Percentiles rank a stretch among this genome's conserved stretches.
These are phyloP conservation scores for Microtus montanus DNA, from an alignment of 2,113 vertebrate genomes.

Conservation along the genomic window DNA sequence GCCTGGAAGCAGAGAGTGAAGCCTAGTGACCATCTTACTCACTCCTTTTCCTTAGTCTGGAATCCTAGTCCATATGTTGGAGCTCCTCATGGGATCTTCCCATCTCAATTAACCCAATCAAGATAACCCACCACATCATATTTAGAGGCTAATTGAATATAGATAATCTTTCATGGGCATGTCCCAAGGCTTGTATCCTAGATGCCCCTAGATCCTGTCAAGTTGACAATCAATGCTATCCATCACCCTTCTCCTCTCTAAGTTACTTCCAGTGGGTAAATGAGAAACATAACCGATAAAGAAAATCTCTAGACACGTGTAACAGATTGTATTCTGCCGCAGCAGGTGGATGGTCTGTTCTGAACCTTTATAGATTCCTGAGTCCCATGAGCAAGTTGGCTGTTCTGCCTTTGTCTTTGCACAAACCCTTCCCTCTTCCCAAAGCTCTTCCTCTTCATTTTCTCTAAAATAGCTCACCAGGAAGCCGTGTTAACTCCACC, in stretches of 20 bases:
- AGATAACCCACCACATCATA: not conserved
- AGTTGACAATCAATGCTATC: not conserved
- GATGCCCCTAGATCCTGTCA: not conserved
- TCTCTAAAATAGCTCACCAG: not conserved
- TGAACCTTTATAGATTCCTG: not conserved
- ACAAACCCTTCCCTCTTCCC: not conserved
- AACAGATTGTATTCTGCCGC: not conserved
- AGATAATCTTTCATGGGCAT: not conserved
- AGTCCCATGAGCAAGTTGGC: not conserved
- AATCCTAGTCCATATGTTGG: not conserved
- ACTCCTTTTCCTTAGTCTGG: not conserved
- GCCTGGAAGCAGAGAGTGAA: not conserved
- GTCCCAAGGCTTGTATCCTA: not conserved
- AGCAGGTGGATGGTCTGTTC: not conserved
- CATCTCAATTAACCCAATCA: not conserved
- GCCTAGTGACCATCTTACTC: too few species aligned
- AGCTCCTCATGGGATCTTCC: too few species aligned
- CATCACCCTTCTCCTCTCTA: not conserved
- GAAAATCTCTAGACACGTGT: not conserved
- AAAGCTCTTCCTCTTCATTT: not conserved
- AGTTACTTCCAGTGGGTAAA: not conserved
- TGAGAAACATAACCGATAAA: not conserved
- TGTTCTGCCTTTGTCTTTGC: not conserved
- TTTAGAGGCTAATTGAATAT: too few species aligned
- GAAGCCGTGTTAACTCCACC: not conserved